Evolutionary conservation across 2,888 invertebrate species (phyloP).

Genomic region (Tipula confusa): DNA sequence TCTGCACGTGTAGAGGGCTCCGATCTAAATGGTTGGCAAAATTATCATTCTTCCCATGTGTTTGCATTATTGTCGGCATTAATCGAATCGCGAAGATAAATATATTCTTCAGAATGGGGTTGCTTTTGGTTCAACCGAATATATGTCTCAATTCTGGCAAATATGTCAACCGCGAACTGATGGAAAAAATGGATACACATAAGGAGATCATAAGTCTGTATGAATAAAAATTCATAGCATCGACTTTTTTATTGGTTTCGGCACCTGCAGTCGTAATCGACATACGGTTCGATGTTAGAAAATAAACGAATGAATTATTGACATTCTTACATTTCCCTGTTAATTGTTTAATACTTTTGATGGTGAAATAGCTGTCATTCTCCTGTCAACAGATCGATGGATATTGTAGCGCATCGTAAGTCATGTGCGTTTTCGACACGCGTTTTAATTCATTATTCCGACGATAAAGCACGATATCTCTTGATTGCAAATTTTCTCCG

Average conservation of each 20-base stretch:
- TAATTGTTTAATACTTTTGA: no score
- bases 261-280: not conserved
- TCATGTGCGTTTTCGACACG: not conserved
- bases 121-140: not conserved
- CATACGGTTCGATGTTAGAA: not conserved
- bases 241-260: not conserved
- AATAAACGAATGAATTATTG: no score
- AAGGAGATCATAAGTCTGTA: not conserved
- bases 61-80: not conserved
- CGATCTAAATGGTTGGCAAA: not conserved
- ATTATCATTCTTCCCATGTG: not conserved
- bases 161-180: not conserved
- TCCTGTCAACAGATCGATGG: not conserved
- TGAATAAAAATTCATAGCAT: not conserved
- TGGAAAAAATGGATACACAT: not conserved
- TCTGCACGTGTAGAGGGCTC: no score
- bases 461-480: not conserved
- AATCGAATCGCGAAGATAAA: not conserved
- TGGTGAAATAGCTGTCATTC: no score
- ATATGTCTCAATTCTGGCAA: not conserved
- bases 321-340: no score
- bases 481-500: not conserved
- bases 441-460: not conserved
- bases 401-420: not conserved
- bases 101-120: no score